Percentiles rank a stretch among this genome's conserved stretches.
Conservation (phyloP, 2,888 invertebrate species). For the Drosophila nigricruria region DNA sequence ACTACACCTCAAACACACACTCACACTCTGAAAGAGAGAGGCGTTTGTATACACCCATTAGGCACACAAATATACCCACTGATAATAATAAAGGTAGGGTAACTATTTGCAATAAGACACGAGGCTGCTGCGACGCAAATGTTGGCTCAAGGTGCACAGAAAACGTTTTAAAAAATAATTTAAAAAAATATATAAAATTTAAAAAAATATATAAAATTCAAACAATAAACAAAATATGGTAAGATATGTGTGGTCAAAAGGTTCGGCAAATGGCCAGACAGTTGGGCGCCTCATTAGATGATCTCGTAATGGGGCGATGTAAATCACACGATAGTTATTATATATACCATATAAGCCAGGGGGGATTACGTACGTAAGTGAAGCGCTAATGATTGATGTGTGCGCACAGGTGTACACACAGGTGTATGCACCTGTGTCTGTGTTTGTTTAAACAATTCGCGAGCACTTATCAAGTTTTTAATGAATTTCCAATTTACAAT, state of each 20-base stretch:
- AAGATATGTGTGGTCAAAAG: conserved; percentile 29
- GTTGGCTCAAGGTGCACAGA: conserved; percentile 32
- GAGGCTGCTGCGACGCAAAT: conserved; percentile 59
- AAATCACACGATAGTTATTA: conserved; percentile 46
- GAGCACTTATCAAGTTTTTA: conserved; percentile 66
- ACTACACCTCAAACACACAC: conserved; percentile 11
- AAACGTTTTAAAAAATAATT: neutral
- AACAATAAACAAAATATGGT: neutral
- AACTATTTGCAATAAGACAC: conserved; percentile 50
- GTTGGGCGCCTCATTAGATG: conserved; percentile 57
- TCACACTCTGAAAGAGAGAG: neutral
- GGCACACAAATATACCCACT: conserved; percentile 35
- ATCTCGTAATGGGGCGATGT: conserved; percentile 53
- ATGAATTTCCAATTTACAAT: conserved; percentile 74
- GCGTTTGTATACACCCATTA: conserved; percentile 1
- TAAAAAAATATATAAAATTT: conserved; percentile 6
- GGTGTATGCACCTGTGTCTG: conserved; percentile 9
- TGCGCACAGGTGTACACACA: conserved; percentile 1
- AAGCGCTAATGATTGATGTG: conserved; percentile 67
- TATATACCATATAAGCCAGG: conserved; percentile 42
- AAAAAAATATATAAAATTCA: conserved; percentile 4
- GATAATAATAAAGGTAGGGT: conserved; percentile 43
- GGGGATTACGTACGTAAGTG: conserved; percentile 31
- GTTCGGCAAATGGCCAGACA: conserved; percentile 45
- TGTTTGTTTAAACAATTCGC: conserved; percentile 68